Base-by-base conservation (phyloP, 2,797 vertebrate species). In the Bucorvus abyssinicus region DNA sequence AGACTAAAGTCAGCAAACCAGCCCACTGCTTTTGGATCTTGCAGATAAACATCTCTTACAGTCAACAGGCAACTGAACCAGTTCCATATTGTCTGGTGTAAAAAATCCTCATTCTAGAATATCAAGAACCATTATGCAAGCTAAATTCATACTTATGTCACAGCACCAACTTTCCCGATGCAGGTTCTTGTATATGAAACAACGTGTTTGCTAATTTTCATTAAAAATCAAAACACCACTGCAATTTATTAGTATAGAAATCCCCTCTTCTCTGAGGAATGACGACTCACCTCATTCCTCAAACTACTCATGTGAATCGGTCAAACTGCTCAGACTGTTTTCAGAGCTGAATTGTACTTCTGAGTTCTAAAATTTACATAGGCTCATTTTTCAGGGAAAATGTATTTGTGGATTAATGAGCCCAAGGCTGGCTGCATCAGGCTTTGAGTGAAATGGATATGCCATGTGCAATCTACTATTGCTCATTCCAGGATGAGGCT, bases 351-450 rank as follows among this genome's bases (percentile, higher is more conserved):
- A 91, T 47, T 76, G 70, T 77, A 86, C 68, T 92, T 89, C n/a
- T 32, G 59, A 95, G n/a, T 40, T 82, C 70, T 86, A 75, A 92
- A 89, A 96, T 96, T 76, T 94, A 85, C 85, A 94, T 63, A 74
- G 73, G 84, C 34, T 81, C 84, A 87, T 96, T 95, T 96, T 93
- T 94, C 90, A 94, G 53, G 84, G 70, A 89, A 94, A 94, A 95
- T 20, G 19, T 60, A 93, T 76, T 89, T 93, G 64, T 45, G 84
- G 73, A 93, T 93, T 94, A 93, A 97, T 89, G 81, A 95, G 63
- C 57, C 71, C 73, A 59, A 40, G 78, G 47, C 87, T 85, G 85
- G 55, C 77, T 90, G 80, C 53, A 56, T 61, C 52, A 44, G 56
- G 40, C 70, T 92, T n/a, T 38, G 77, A 91, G 55, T 76, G 92